Base-by-base conservation (phyloP, 2,113 vertebrate genomes). In the Cephalopholis sonnerati region DNA sequence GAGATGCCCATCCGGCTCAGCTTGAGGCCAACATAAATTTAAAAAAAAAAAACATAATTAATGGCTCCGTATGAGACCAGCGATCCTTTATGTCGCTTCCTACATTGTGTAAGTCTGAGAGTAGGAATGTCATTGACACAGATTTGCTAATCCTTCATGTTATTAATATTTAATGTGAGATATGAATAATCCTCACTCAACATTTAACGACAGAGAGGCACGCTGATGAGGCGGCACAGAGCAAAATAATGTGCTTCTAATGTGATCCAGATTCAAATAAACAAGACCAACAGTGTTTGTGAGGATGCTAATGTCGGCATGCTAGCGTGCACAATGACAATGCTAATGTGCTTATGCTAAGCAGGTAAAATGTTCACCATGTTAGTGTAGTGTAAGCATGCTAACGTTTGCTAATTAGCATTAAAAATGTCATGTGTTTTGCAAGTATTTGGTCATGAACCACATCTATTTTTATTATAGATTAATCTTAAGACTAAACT, bases 131-230 rank as follows among this genome's bases (percentile, higher is more conserved):
- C 73, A 57, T 18, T 69, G 79, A 83, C 79, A 79, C 77, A 82
- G 84, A 79, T 77, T 50, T 53, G 20, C 67, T 77, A 83, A 89
- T 67, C 25, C 70, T 55, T 73, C 18, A 44, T 59, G 67, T 58
- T 59, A 68, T 88, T 77, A 91, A 89, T 87, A 88, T 85, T 87
- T 82, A 62, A 89, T 81, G 79, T 54, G 54, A 84, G 46, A 77
- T 71, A 75, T 88, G 80, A 87, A 86, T 83, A 87, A 88, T 79
- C 76, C 54, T 63, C 41, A 51, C 36, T 83, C 61, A 64, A 76
- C 78, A 77, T 78, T 77, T 71, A 77, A 77, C 67, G 44, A 73
- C 20, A 2, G 32, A 54, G 41, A 79, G 8, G 41, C n/a, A 3
- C 1, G 9, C 20, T 22, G 63, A 84, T 65, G 18, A 74, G 17